Conservation (phyloP, 2,113 vertebrate genomes). For the Micronycteris hirsuta region DNA sequence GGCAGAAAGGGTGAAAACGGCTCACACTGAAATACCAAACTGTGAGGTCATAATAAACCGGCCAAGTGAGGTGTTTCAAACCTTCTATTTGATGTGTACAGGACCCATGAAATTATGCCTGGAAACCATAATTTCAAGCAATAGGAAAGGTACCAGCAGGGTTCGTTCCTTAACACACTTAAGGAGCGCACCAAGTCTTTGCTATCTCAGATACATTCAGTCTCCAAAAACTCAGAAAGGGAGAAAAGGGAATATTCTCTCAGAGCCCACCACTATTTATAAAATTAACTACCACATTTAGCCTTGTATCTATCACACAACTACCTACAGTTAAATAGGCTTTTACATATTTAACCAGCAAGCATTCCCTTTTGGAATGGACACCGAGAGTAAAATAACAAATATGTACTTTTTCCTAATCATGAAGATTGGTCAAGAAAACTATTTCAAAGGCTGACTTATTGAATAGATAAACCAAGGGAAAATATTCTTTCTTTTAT, state of each 20-base stretch:
- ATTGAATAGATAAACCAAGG: neutral
- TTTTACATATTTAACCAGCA: constrained; percentile 6
- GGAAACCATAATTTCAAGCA: constrained; percentile 42
- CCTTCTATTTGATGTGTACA: constrained; percentile 38
- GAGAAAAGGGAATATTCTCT: neutral
- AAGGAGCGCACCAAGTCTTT: neutral
- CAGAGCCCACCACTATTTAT: neutral
- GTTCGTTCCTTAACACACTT: neutral
- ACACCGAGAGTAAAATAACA: neutral
- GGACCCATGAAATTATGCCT: constrained; percentile 3
- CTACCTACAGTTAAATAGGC: neutral
- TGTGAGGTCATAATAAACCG: constrained; percentile 26
- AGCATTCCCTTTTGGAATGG: neutral
- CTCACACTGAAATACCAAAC: constrained; percentile 29
- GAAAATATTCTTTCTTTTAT: constrained; percentile 4
- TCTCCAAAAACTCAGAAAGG: constrained; percentile 36
- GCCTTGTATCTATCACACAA: neutral
- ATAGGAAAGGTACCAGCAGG: neutral
- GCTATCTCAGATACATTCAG: neutral
- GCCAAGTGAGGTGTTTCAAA: constrained; percentile 44
- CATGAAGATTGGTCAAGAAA: constrained; percentile 1
- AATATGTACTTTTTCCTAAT: neutral
- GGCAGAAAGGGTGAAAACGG: neutral
- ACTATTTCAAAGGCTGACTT: neutral
- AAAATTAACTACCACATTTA: neutral